Percentiles rank a stretch among this genome's conserved stretches.
phyloP scores from a whole-genome alignment of 2,888 invertebrate genomes.

The Gibbula magus region DNA sequence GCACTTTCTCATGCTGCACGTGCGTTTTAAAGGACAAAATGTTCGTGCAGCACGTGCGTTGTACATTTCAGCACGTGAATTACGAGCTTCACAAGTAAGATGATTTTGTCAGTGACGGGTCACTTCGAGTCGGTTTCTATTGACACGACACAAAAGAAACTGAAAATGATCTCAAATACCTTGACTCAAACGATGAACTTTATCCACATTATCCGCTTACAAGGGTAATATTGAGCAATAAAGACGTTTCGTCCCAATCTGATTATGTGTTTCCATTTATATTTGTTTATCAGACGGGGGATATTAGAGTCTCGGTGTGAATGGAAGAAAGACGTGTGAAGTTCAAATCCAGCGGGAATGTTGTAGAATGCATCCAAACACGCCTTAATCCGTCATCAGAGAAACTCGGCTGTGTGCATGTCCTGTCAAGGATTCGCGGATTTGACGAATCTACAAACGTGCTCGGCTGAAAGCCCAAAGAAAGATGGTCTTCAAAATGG shows the following conservation, averaged over 20 bases:
- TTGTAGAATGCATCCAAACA: neutral
- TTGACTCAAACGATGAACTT: too few relatives aligned
- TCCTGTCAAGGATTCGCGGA: neutral
- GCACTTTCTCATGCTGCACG: too few relatives aligned
- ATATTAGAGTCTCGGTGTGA: constrained; percentile 13
- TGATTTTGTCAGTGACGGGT: too few relatives aligned
- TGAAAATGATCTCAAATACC: too few relatives aligned
- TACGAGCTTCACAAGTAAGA: too few relatives aligned
- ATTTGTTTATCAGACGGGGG: neutral
- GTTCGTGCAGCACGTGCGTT: too few relatives aligned
- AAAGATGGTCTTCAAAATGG: neutral
- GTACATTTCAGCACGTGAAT: too few relatives aligned
- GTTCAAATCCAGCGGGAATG: constrained; percentile 5
- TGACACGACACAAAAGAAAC: too few relatives aligned
- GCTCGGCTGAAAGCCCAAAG: neutral
- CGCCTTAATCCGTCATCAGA: neutral
- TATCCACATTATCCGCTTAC: neutral
- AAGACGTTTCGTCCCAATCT: neutral
- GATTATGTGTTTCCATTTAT: constrained; percentile 12
- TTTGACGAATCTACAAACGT: neutral
- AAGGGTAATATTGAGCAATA: neutral
- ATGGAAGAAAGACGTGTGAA: constrained; percentile 15
- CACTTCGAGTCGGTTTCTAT: too few relatives aligned
- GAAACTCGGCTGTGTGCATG: neutral
- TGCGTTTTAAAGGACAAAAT: too few relatives aligned